Percentiles rank a stretch among this genome's conserved stretches.
Conservation (phyloP, 2,113 vertebrate genomes). For the Ceyx cyanopectus region DNA sequence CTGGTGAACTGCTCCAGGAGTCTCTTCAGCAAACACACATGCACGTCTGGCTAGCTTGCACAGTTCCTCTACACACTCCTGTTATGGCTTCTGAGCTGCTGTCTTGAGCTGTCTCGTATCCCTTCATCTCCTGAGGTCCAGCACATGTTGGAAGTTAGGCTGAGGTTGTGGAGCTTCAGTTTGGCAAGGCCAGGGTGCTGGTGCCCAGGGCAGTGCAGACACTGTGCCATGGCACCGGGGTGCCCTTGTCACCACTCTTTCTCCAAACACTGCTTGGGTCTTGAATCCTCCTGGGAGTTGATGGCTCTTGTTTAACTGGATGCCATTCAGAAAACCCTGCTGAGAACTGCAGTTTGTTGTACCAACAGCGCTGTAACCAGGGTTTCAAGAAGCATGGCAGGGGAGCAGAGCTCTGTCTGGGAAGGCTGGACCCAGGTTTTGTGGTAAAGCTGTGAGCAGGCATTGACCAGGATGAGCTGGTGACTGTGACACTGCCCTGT, state of each 20-base stretch:
- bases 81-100: not conserved
- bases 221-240: not conserved
- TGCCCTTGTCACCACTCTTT: rapidly evolving
- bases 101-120: not conserved
- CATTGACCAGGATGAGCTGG: not conserved
- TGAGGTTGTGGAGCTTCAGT: not conserved
- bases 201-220: rapidly evolving
- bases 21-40: not conserved
- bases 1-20: not conserved
- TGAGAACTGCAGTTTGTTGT: not conserved
- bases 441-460: not conserved
- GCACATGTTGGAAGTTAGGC: not conserved
- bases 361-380: not conserved
- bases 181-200: rapidly evolving
- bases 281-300: not conserved
- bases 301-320: not conserved
- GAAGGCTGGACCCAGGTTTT: not conserved
- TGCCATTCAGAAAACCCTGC: not conserved
- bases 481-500: not conserved
- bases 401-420: not conserved
- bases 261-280: rapidly evolving
- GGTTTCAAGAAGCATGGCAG: not conserved
- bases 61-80: not conserved
- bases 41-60: rapidly evolving
- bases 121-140: not conserved